Evolutionary conservation across 2,113 vertebrate genomes (phyloP), one percentile per base, ranked within the genome.

Genomic region (Rhizomys pruinosus): DNA sequence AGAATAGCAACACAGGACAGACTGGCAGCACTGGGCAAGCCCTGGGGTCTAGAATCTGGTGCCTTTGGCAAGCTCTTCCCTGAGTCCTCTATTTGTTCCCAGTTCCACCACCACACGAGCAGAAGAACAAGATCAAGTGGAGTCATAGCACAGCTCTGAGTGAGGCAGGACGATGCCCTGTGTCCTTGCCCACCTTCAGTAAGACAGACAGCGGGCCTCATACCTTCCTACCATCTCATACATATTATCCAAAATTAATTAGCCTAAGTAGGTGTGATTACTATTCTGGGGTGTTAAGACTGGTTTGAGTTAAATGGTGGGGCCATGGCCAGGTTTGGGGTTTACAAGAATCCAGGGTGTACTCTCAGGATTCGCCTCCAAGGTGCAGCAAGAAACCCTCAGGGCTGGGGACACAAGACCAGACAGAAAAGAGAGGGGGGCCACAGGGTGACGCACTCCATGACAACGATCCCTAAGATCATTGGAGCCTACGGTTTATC

Each of bases 301-400:
- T 6, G 23, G 27, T n/a, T 57, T 23, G 7, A 23, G 4, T 17
- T 4, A 0, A 19, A 7, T 1, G 0, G 15, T 0, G 3, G 22
- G 44, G 29, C 22, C 8, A 4, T 12, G 32, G 39, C 3, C 37
- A 77, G 57, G 20, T 0, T n/a, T 57, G 27, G 37, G 37, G 15
- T 77, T 63, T 74, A 17, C 2, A 13, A 57, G 32, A 39, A 74
- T 0, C n/a, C n/a, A 3, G 42, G 15, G 10, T 10, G 2, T 66
- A 22, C 22, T 77, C 85, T 78, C 2, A 1, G n/a, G 61, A 39
- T 47, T n/a, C 84, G 42, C 66, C 89, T 84, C 69, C 17, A 16
- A 44, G 44, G 4, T n/a, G 29, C 84, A 89, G 52, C 87, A 44
- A 87, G 86, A 74, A 78, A 64, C 27, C 66, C 25, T 25, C 17